Percentiles rank a stretch among this genome's conserved stretches.
Conservation (phyloP, 2,888 invertebrate species). For the Nomada flava region DNA sequence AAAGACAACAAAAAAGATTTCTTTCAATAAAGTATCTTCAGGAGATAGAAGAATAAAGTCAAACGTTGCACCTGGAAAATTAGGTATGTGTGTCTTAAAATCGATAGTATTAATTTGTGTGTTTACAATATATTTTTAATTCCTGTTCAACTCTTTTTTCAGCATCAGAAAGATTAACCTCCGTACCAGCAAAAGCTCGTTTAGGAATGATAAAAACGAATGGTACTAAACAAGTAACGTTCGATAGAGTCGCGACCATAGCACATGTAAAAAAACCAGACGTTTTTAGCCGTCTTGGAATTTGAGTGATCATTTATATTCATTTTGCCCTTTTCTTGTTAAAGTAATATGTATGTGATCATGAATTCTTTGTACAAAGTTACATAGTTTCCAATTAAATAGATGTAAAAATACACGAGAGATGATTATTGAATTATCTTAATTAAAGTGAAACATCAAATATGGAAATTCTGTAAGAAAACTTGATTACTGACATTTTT, state of each 20-base stretch:
- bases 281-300: constrained; percentile 82
- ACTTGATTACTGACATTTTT: constrained; percentile 7
- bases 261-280: constrained; percentile 77
- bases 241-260: constrained; percentile 78
- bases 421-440: constrained; percentile 38
- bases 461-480: constrained; percentile 5
- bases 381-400: constrained; percentile 57
- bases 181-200: constrained; percentile 81
- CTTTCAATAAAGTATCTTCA: constrained; percentile 53
- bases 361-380: constrained; percentile 68
- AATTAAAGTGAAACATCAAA: constrained; percentile 25
- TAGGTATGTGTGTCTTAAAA: constrained; percentile 69
- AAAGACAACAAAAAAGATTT: constrained; percentile 71
- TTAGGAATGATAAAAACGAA: constrained; percentile 72
- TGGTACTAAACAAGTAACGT: constrained; percentile 80
- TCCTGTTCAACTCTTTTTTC: constrained; percentile 48
- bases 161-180: constrained; percentile 79
- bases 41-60: constrained; percentile 50
- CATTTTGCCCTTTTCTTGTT: constrained; percentile 39
- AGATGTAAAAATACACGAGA: constrained; percentile 51
- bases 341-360: constrained; percentile 41
- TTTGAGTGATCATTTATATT: constrained; percentile 64
- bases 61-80: constrained; percentile 71
- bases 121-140: not conserved
- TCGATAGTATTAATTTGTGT: not conserved